Evolutionary conservation across 2,113 vertebrate genomes (phyloP).

Genomic region (Oryzias javanicus): DNA sequence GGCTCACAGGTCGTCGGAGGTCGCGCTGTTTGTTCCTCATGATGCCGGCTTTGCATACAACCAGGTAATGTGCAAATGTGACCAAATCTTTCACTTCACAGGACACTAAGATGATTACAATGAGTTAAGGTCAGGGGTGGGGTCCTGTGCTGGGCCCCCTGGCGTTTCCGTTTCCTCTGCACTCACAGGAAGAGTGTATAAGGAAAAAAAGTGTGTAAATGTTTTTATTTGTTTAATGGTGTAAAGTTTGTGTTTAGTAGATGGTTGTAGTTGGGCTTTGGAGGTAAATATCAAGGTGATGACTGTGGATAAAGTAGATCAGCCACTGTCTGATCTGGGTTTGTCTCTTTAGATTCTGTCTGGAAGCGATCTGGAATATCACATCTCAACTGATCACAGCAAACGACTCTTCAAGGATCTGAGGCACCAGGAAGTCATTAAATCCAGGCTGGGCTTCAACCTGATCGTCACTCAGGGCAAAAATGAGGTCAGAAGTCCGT

Average conservation of each 20-base stretch:
- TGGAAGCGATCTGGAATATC: slow-evolving; percentile 87
- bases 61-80: slow-evolving; percentile 67
- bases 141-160: no score
- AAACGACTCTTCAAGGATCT: slow-evolving; percentile 80
- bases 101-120: no score
- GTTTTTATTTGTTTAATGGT: no score
- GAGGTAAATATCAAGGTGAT: no score
- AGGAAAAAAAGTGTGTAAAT: no score
- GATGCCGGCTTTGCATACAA: slow-evolving; percentile 85
- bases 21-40: slow-evolving; percentile 89
- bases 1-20: slow-evolving; percentile 75
- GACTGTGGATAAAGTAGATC: no score
- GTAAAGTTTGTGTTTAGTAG: no score
- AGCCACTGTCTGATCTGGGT: background rate
- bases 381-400: slow-evolving; percentile 80
- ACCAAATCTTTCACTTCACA: no score
- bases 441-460: slow-evolving; percentile 80
- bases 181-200: no score
- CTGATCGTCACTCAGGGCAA: slow-evolving; percentile 73
- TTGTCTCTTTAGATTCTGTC: slow-evolving; percentile 81
- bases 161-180: no score
- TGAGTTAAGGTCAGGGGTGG: no score
- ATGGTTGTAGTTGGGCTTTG: no score
- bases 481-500: slow-evolving; percentile 42
- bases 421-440: slow-evolving; percentile 72